phyloP scores from a whole-genome alignment of 2,797 vertebrate genomes.

The Pampus argenteus region DNA sequence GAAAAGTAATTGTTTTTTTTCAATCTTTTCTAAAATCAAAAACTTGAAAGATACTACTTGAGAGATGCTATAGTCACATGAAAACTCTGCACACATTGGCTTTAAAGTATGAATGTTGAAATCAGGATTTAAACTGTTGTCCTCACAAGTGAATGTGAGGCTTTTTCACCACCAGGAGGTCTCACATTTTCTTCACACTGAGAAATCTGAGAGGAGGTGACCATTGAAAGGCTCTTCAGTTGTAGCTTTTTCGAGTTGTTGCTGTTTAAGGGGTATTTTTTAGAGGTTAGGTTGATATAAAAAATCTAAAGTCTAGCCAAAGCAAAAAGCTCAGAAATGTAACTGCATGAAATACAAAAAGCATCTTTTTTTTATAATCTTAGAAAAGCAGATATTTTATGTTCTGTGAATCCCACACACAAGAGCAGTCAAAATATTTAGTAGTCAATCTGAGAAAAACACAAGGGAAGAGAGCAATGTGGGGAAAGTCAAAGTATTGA shows the following conservation, averaged over 20 bases:
- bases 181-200: not conserved
- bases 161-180: not conserved
- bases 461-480: conserved; percentile 20
- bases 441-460: conserved; percentile 19
- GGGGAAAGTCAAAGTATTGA: conserved; percentile 20
- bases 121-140: not conserved
- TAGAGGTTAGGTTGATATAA: too few species aligned
- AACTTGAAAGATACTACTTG: not conserved
- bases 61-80: not conserved
- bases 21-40: not conserved
- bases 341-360: conserved; percentile 48
- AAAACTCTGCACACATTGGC: not conserved
- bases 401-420: conserved; percentile 44
- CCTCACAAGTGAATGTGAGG: not conserved
- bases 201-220: conserved; percentile 28
- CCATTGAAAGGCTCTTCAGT: conserved; percentile 23
- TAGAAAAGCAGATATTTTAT: conserved; percentile 44
- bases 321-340: conserved; percentile 31
- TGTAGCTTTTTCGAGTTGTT: conserved; percentile 9
- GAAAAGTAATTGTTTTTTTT: not conserved
- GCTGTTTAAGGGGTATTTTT: conserved; percentile 6
- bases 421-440: conserved; percentile 30
- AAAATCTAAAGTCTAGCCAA: conserved; percentile 27
- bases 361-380: conserved; percentile 41
- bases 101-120: not conserved